Evolutionary conservation across 2,113 vertebrate genomes (phyloP).

Genomic region (Corvus cornix): DNA sequence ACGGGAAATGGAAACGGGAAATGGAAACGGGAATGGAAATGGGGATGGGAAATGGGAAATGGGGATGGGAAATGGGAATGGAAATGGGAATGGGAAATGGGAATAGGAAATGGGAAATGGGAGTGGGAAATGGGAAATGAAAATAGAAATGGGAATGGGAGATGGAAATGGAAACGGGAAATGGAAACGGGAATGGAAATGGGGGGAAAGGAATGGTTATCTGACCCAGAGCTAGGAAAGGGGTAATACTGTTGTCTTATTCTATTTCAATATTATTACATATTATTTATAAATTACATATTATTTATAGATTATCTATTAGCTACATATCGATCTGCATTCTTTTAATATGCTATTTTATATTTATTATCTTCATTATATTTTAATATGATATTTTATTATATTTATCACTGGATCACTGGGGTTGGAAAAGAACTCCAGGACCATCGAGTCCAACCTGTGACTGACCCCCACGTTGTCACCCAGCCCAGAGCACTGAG

Average conservation of each 20-base stretch:
- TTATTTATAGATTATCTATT: too few species aligned
- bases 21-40: too few species aligned
- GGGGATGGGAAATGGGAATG: not conserved
- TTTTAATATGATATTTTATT: not conserved
- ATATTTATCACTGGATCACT: not conserved
- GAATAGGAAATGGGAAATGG: not conserved
- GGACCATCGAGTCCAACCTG: not conserved
- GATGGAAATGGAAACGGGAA: not conserved
- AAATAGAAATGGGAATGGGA: not conserved
- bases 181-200: not conserved
- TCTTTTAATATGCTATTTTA: not conserved
- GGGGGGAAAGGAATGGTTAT: not conserved
- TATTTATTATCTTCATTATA: not conserved
- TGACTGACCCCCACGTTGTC: not conserved
- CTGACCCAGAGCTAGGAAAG: not conserved
- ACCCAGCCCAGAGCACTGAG: not conserved
- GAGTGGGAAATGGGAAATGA: not conserved
- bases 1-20: too few species aligned
- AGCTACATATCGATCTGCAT: fast-evolving
- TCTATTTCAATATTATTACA: not conserved
- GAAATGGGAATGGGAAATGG: not conserved
- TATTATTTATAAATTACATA: not conserved
- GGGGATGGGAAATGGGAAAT: not conserved
- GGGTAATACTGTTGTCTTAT: not conserved
- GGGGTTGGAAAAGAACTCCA: not conserved